Percentiles rank a stretch among this genome's conserved stretches.
Evolutionary conservation across 37 sponge, comb jelly and placozoan genomes (phyloP).

Genomic region (Ianthella basta): DNA sequence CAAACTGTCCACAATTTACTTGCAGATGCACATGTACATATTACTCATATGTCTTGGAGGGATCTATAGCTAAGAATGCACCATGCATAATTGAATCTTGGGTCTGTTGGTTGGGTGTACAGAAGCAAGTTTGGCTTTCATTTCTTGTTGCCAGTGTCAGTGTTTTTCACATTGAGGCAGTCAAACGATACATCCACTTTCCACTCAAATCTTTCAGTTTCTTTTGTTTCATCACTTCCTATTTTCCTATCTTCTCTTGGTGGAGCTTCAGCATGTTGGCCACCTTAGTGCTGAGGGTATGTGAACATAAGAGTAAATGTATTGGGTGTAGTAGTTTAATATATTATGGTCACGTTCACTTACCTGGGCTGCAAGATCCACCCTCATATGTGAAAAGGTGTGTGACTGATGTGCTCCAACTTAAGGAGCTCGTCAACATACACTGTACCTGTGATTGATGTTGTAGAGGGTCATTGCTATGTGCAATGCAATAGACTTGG

Average conservation of each 20-base stretch:
- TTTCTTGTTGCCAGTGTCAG: neutral
- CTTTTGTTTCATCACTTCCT: neutral
- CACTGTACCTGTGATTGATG: too few species aligned
- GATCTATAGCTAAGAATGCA: too few species aligned
- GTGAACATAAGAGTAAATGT: neutral
- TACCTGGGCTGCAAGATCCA: slow-evolving; percentile 27
- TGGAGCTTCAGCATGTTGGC: slow-evolving; percentile 1
- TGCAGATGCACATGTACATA: too few species aligned
- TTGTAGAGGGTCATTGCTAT: too few species aligned
- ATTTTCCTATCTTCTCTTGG: neutral
- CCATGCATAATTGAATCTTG: slow-evolving; percentile 12
- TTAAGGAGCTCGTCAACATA: neutral
- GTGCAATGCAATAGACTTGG: too few species aligned
- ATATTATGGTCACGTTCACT: neutral
- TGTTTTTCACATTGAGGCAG: neutral
- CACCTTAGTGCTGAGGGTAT: slow-evolving; percentile 4
- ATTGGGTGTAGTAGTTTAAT: neutral
- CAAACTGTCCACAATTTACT: too few species aligned
- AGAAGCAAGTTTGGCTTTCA: neutral
- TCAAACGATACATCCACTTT: neutral
- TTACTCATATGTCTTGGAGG: too few species aligned
- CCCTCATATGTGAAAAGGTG: slow-evolving; percentile 6
- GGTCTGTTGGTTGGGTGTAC: neutral
- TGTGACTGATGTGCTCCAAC: neutral
- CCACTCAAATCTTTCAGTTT: neutral